Evolutionary conservation across 2,888 invertebrate genomes (phyloP).

Genomic region (Alentia gelatinosa): DNA sequence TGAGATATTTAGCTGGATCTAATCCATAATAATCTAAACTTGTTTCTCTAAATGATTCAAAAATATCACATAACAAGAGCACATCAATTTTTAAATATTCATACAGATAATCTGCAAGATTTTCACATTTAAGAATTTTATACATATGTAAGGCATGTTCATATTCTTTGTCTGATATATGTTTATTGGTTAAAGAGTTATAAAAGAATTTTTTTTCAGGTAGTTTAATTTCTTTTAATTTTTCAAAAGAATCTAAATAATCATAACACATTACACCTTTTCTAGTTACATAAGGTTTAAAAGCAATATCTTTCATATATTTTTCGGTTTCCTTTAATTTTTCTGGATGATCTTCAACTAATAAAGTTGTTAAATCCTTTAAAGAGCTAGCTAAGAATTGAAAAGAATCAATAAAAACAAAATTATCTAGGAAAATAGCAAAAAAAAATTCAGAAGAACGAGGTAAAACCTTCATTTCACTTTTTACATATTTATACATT

Average conservation of each 20-base stretch:
- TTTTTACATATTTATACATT: neutral
- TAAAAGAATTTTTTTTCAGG: neutral
- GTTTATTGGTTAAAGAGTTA: neutral
- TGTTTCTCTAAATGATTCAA: neutral
- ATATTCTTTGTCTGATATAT: neutral
- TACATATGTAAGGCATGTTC: neutral
- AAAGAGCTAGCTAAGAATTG: neutral
- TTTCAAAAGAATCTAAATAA: neutral
- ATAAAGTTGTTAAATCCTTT: neutral
- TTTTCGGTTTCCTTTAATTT: neutral
- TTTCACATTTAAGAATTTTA: neutral
- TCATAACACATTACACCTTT: neutral
- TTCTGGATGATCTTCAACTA: neutral
- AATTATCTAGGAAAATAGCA: neutral
- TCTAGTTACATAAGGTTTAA: neutral
- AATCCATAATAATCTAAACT: neutral
- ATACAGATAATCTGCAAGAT: neutral
- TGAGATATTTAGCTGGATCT: neutral
- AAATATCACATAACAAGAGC: neutral
- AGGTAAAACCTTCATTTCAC: neutral
- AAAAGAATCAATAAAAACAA: neutral
- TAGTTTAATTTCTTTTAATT: neutral
- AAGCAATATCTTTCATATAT: neutral
- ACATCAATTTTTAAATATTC: constrained; percentile 1
- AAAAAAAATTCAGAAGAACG: neutral